Base-by-base conservation (phyloP, 2,797 vertebrate species). In the Poeciliopsis gracilis region DNA sequence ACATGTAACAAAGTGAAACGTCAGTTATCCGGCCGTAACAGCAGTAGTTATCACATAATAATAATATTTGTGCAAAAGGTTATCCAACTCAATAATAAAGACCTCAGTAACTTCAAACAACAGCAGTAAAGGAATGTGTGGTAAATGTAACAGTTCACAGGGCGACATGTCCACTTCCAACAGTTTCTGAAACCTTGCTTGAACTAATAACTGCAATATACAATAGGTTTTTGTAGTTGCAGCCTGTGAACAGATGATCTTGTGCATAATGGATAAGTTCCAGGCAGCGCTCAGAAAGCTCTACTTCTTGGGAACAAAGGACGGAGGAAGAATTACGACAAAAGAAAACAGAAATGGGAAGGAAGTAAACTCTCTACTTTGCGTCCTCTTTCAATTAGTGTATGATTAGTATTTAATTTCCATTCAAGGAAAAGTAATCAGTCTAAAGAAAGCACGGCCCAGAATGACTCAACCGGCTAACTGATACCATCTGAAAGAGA, bases 331-430 rank as follows among this genome's bases (percentile, higher is more conserved):
- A 85, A 78, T 59, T 71, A 80, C 72, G 67, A 78, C 77, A 84
- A 74, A 80, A 53, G 45, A 46, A 45, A 72, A 76, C 3, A 77
- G 75, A 82, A 81, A 4, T 28, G 57, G 66, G 77, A 73, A 57
- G 70, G 57, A 83, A 73, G 36, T 59, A 77, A 86, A 83, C 79
- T 73, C 79, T 73, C 41, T 18, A 69, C 77, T 86, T 77, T 82
- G 46, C 4, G 72, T 57, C 63, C 20, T 71, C 6, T 67, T 51
- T 30, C 30, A 3, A 28, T 69, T 47, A 79, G 74, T 1, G 71
- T 25, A 82, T 90, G 89, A 91, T 84, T 86, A 87, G 84, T 72
- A 69, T 33, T 87, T 53, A 11, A 71, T 71, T 78, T 80, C 71
- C 46, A 79, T 38, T 73, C 59, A 59, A 69, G 76, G 83, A 91